These are phyloP conservation scores for Hemiprocne comata DNA, from an alignment of 2,113 vertebrate species.

Conservation along the genomic window DNA sequence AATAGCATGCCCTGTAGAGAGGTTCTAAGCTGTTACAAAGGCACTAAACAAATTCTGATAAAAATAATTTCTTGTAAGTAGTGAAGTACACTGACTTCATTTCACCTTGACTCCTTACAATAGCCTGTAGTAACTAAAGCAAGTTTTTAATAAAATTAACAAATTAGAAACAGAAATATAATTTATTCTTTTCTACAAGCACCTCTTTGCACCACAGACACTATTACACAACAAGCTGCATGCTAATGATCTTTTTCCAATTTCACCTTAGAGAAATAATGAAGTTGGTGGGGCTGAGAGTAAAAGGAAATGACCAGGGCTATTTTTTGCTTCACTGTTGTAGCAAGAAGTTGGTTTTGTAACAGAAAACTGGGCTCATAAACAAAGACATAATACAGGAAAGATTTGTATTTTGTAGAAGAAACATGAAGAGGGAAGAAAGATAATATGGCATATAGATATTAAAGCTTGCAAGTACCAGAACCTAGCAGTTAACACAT, in stretches of 20 bases:
- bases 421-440: background rate
- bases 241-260: background rate
- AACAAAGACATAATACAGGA: background rate
- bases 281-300: background rate
- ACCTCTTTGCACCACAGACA: background rate
- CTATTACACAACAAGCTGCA: background rate
- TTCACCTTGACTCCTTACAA: background rate
- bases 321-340: background rate
- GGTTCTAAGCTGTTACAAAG: background rate
- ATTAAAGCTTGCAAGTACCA: background rate
- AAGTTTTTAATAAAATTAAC: background rate
- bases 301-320: background rate
- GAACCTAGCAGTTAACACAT: background rate
- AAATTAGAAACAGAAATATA: background rate
- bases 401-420: background rate
- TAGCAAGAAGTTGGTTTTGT: background rate
- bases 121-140: background rate
- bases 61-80: background rate
- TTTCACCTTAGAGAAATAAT: background rate
- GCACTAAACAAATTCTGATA: background rate
- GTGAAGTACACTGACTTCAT: background rate
- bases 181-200: background rate
- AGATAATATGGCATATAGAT: background rate
- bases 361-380: background rate
- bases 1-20: background rate